Evolutionary conservation across 2,113 vertebrate species (phyloP).

Genomic region (Micromys minutus): DNA sequence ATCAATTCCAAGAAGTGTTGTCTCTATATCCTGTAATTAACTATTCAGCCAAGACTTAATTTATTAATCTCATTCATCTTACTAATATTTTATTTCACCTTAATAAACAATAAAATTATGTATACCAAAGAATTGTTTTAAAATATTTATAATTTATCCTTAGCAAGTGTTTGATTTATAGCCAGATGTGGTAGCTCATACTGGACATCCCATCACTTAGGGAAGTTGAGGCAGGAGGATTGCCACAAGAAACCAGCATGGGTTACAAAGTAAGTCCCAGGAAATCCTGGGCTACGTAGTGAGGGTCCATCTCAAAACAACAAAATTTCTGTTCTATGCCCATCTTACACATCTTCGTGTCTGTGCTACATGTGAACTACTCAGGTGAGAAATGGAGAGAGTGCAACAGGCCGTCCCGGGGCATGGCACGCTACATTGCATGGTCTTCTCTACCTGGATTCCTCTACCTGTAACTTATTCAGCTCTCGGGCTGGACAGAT

Average conservation of each 20-base stretch:
- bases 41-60: neutral
- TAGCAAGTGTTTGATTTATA: neutral
- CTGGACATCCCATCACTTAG: neutral
- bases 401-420: neutral
- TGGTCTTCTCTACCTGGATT: neutral
- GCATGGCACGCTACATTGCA: neutral
- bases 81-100: neutral
- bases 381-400: neutral
- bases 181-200: neutral
- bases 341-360: neutral
- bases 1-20: too few relatives aligned
- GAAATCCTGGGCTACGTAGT: neutral
- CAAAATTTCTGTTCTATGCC: neutral
- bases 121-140: neutral
- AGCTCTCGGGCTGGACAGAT: neutral
- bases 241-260: neutral
- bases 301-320: neutral
- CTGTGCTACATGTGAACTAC: neutral
- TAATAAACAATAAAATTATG: neutral
- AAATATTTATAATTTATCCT: neutral
- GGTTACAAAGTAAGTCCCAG: neutral
- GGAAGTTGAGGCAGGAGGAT: neutral
- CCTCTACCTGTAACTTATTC: neutral
- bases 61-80: neutral
- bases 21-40: neutral